Base-by-base conservation (phyloP, 2,888 invertebrate species). In the Clusia tigrina region DNA sequence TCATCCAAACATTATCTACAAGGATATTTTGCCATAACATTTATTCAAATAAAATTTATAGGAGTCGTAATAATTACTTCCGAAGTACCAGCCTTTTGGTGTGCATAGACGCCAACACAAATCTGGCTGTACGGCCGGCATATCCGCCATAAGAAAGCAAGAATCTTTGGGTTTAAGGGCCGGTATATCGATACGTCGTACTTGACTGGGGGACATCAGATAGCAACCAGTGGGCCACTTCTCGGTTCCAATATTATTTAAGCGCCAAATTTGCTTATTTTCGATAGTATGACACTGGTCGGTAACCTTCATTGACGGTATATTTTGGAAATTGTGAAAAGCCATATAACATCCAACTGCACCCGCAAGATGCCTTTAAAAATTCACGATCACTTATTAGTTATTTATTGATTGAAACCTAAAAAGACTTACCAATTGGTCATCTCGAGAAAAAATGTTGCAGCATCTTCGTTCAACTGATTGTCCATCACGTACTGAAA, bases 331-430 rank as follows among this genome's bases (percentile, higher is more conserved):
- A 73, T 91, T 89, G 79, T 91, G 90, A 78, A 91, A 92, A 85
- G 98, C 98, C 85, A 97, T 91, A 83, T 96, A 98, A 76, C 96
- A 94, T 85, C 97, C 94, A 74, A 98, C 91, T 62, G 98, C 98
- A 69, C n/a, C n/a, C n/a, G n/a, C n/a, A n/a, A n/a, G 87, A 85
- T 98, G 98, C 98, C 98, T 98, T 83, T 48, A 86, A 46, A 61
- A 55, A 62, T n/a, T n/a, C n/a, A n/a, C n/a, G n/a, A n/a, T n/a
- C n/a, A n/a, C n/a, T n/a, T n/a, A n/a, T n/a, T 32, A 5, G n/a
- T 24, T 53, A n/a, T n/a, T n/a, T n/a, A n/a, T n/a, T n/a, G n/a
- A n/a, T n/a, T n/a, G n/a, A n/a, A n/a, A n/a, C n/a, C n/a, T n/a
- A 51, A 24, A 10, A n/a, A n/a, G n/a, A 75, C 84, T 85, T 87